Base-by-base conservation (phyloP, 1,140 invertebrate genomes). In the Scaptomyza montana region DNA sequence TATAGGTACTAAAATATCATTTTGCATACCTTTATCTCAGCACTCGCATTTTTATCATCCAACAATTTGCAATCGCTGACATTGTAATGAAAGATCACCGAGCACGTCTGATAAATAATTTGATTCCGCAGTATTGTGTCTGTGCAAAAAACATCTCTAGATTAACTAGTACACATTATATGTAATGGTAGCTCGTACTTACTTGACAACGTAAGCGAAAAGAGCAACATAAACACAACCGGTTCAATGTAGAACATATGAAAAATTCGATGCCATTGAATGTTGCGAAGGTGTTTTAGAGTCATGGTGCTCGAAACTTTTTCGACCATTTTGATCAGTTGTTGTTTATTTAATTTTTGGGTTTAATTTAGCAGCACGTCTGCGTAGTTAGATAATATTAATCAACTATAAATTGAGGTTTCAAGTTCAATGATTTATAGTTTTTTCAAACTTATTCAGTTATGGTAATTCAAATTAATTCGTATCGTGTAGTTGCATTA, bases 71-170 rank as follows among this genome's bases (percentile, higher is more conserved):
- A 94, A 62, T 93, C 92, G 30, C 92, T 91, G 62, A 92, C 78
- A 70, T 94, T 94, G 74, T 93, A 93, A 13, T 77, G 72, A 55
- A 93, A 89, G 12, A 91, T 92, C 28, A 89, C 78, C 51, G 90
- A 93, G 77, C 94, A 94, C 3, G 93, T 93, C 70, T 93, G 92
- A 73, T 93, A 94, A 19, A 94, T 75, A 43, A 94, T 81, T 46
- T 94, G 89, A 84, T 94, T 94, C 21, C 92, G 91, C 30, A 92
- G 81, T n/a, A 94, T 91, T 30, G 92, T 93, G 56, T 92, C 94
- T 94, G 59, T 45, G 91, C 91, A 43, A 43, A 78, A 78, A 53
- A 30, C 3, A 60, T 12, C 21, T 13, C 36, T 28, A 9, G 0
- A 60, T 13, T 6, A 13, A n/a, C 1, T 45, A 43, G 8, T 0